Evolutionary conservation across 2,888 invertebrate species (phyloP), one percentile per base, ranked within the genome.

Genomic region (Eudemis profundana): DNA sequence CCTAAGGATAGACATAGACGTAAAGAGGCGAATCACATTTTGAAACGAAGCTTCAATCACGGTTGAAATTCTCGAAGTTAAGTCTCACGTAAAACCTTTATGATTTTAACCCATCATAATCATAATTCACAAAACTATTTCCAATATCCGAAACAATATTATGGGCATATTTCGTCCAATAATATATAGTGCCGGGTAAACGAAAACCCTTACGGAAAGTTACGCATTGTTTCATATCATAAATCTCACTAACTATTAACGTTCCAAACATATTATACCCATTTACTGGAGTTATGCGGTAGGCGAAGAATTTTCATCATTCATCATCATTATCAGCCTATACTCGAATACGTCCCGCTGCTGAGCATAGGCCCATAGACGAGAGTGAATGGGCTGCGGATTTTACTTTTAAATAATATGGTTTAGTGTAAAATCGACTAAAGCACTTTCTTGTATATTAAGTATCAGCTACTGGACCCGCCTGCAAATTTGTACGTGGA

Each of bases 141-240:
- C 27, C 17, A 17, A 42, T 56, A 44, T 44, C 7, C 19, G 29
- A 17, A 29, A 17, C 42, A 29, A 12, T 40, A 23, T 38, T 19
- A 17, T 42, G 23, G 27, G 33, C 2, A 0, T 33, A 54, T 44
- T 44, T 56, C 29, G 42, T 56, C 4, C 17, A 12, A 19, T 19
- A 29, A 17, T 15, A 56, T 17, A 23, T 44, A 29, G 29, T 3
- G 56, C 46, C 10, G 54, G 40, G 15, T 23, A 19, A 29, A 42
- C 56, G 42, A 56, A 44, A 23, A 49, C 56, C 47, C 38, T 3
- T 17, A 21, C 29, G 40, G 40, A n/a, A 50, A 56, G 21, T 63
- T 42, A 12, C 15, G 33, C 27, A 57, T 63, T 56, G 63, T 50
- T 63, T 50, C 19, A 8, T 38, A n/a, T 29, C 21, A 50, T 63